Evolutionary conservation across 2,797 vertebrate species (phyloP), one percentile per base, ranked within the genome.

Genomic region (Rallus crepitans): DNA sequence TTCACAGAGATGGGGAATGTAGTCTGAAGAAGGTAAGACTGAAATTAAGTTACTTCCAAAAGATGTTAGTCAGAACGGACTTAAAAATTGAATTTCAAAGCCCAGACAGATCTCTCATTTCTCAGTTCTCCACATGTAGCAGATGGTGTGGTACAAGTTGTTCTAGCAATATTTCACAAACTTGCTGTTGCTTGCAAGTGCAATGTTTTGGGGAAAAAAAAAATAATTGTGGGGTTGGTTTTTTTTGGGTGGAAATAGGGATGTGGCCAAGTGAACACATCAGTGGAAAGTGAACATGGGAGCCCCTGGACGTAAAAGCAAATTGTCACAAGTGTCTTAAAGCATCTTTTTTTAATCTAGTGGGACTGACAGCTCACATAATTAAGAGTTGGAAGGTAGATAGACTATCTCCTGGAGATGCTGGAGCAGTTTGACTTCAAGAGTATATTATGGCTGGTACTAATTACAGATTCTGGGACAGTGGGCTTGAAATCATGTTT

Each of bases 141-240:
- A 97, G 96, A 97, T 96, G 95, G 95, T 80, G 91, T 76, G 89
- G 94, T 90, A 97, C 96, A 93, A 96, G 90, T 97, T 96, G 95
- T 97, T 94, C 96, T 95, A 95, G 96, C 93, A 97, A 91, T 96
- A 94, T 94, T 97, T 93, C 94, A 86, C 89, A 94, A 96, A 95
- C 88, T 97, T 93, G 93, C 83, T 82, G 27, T 84, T 90, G 83
- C 93, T 85, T 82, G 71, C 71, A 91, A 95, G 94, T 45, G 72
- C 63, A 77, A 6, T 87, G 84, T 85, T 97, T 92, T 91, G 57
- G 1, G 48, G 63, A 82, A 52, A 42, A 66, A 72, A 78, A 45
- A 78, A 45, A 33, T 1, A 45, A 45, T 57, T 14, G 59, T 40
- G 37, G 56, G 11, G 8, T 55, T 42, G 88, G 83, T 82, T 85